These are phyloP conservation scores for Platerodrilus igneus DNA, from an alignment of 2,888 invertebrate species.

Conservation along the genomic window DNA sequence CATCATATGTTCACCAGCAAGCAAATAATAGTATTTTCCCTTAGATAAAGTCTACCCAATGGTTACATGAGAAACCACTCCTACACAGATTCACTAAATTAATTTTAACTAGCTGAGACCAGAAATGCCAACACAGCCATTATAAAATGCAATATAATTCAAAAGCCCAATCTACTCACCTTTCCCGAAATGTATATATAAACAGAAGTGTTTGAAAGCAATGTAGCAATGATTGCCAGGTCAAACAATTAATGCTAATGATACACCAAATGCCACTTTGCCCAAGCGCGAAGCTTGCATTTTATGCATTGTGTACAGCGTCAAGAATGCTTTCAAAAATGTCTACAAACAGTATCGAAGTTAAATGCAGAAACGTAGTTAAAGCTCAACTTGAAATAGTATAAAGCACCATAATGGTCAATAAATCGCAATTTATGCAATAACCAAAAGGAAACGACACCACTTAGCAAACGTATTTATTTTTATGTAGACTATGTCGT, in stretches of 20 bases:
- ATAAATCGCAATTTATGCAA: background rate
- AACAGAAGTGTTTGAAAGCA: slow-evolving; percentile 14
- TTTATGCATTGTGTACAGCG: slow-evolving; percentile 14
- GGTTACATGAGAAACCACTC: too few relatives aligned
- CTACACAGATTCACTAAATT: too few relatives aligned
- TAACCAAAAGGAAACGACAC: slow-evolving; percentile 1
- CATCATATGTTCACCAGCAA: too few relatives aligned
- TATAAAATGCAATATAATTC: too few relatives aligned
- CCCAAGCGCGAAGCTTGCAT: slow-evolving; percentile 11
- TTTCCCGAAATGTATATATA: too few relatives aligned
- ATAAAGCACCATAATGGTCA: background rate
- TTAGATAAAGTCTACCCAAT: too few relatives aligned
- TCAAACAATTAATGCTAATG: slow-evolving; percentile 22
- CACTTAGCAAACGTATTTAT: slow-evolving; percentile 1
- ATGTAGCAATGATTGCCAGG: slow-evolving; percentile 16
- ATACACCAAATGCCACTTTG: slow-evolving; percentile 21
- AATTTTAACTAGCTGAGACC: too few relatives aligned
- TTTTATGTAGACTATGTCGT: slow-evolving; percentile 2
- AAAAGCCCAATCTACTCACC: too few relatives aligned
- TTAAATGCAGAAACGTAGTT: too few relatives aligned
- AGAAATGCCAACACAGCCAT: too few relatives aligned
- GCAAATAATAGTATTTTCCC: too few relatives aligned
- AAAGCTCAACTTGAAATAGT: slow-evolving; percentile 1
- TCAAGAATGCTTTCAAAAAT: slow-evolving; percentile 5
- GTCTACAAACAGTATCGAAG: background rate